Evolutionary conservation across 1,140 invertebrate species (phyloP).

Genomic region (Drosophila sp.): DNA sequence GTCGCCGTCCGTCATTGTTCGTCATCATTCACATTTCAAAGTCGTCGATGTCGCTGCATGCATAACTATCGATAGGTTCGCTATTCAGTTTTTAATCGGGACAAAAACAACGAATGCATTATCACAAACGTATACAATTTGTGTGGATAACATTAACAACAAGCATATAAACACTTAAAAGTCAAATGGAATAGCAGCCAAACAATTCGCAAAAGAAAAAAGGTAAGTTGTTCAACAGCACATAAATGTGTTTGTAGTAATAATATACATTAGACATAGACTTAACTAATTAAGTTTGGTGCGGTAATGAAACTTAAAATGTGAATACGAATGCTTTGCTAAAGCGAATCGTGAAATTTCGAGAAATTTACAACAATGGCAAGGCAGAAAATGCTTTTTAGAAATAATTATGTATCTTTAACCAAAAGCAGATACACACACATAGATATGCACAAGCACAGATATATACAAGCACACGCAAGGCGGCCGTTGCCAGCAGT

Average conservation of each 20-base stretch:
- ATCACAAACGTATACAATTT: conserved; percentile 15
- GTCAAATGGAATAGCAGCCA: conserved; percentile 46
- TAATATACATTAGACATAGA: conserved; percentile 12
- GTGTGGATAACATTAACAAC: conserved; percentile 5
- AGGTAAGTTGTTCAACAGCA: conserved; percentile 35
- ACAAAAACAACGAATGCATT: conserved; percentile 17
- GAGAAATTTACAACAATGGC: conserved; percentile 81
- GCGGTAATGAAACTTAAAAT: conserved; percentile 26
- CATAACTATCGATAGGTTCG: conserved; percentile 71
- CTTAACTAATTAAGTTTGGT: conserved; percentile 38
- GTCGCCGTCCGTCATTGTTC: conserved; percentile 61
- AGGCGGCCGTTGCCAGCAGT: conserved; percentile 31
- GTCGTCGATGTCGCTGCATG: conserved; percentile 51
- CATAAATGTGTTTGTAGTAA: conserved; percentile 13
- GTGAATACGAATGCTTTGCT: conserved; percentile 32
- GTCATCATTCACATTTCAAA: conserved; percentile 56
- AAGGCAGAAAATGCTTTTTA: conserved; percentile 84
- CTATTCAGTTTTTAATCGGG: conserved; percentile 52
- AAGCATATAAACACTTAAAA: conserved; percentile 27
- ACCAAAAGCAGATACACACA: conserved; percentile 74
- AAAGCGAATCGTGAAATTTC: conserved; percentile 68
- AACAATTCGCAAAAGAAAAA: background rate
- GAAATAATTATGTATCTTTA: conserved; percentile 84
- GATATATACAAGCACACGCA: conserved; percentile 26
- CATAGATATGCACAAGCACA: conserved; percentile 34